phyloP scores from a whole-genome alignment of 2,888 invertebrate species.

The Clivina fossor region DNA sequence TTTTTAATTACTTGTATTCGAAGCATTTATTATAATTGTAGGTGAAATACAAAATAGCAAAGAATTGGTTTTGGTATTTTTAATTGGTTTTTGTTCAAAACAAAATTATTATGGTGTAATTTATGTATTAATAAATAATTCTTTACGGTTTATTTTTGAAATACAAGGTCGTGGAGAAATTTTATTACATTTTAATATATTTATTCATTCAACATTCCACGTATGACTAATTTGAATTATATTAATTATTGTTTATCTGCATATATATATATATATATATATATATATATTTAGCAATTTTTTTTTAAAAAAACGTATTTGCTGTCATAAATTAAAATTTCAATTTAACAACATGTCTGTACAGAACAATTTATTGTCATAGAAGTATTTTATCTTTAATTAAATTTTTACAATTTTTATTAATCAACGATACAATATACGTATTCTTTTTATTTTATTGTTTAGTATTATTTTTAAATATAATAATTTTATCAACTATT shows the following conservation, averaged over 20 bases:
- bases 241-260: too few species aligned
- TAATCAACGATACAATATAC: too few species aligned
- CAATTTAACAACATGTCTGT: too few species aligned
- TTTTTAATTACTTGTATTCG: neutral
- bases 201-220: neutral
- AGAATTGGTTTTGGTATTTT: neutral
- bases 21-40: slow-evolving; percentile 1
- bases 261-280: too few species aligned
- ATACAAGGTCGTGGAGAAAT: slow-evolving; percentile 21
- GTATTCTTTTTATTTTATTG: too few species aligned
- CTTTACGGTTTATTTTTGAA: slow-evolving; percentile 6
- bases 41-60: neutral
- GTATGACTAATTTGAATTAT: slow-evolving; percentile 9
- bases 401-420: too few species aligned
- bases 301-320: too few species aligned
- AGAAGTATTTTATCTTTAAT: too few species aligned
- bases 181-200: slow-evolving; percentile 11
- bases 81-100: slow-evolving; percentile 10
- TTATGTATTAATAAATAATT: slow-evolving; percentile 8
- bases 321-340: neutral
- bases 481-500: too few species aligned
- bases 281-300: too few species aligned
- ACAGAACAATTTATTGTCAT: too few species aligned
- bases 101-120: slow-evolving; percentile 3
- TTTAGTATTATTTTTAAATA: too few species aligned